Conservation (phyloP, 2,888 invertebrate species). For the Amblyteles armatorius region DNA sequence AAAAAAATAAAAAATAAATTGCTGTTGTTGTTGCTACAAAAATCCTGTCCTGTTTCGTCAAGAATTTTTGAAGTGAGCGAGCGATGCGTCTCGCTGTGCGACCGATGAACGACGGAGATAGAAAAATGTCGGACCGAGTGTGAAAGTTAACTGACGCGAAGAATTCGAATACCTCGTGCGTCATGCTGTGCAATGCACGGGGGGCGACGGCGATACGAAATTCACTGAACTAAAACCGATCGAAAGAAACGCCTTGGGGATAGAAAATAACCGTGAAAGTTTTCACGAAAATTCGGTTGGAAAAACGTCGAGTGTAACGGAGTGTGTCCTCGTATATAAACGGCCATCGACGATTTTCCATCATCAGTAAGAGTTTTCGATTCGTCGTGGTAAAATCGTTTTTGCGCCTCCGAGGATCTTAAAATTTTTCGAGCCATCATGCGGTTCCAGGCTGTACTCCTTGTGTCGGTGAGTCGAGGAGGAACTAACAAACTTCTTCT, state of each 20-base stretch:
- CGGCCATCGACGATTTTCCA: conserved; percentile 7
- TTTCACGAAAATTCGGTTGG: background rate
- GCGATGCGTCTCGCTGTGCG: background rate
- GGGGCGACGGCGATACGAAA: background rate
- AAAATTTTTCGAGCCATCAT: conserved; percentile 1
- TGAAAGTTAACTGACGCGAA: background rate
- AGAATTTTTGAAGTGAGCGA: background rate
- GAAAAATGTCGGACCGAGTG: background rate
- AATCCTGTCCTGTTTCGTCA: background rate
- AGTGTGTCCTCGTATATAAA: conserved; percentile 25
- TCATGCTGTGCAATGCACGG: background rate
- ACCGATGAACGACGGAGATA: background rate
- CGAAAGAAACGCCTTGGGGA: conserved; percentile 7
- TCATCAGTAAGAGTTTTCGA: conserved; percentile 31
- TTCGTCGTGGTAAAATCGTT: background rate
- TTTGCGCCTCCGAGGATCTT: background rate
- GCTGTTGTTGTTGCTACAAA: background rate
- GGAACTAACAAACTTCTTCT: background rate
- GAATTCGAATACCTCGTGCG: background rate
- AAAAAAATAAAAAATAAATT: too few relatives aligned
- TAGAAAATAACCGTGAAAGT: conserved; percentile 41
- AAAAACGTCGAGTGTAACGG: background rate
- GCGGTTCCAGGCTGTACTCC: conserved; percentile 30
- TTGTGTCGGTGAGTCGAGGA: conserved; percentile 26
- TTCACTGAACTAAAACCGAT: background rate